Base-by-base conservation (phyloP, 2,113 vertebrate genomes). In the Microcebus jonahi region DNA sequence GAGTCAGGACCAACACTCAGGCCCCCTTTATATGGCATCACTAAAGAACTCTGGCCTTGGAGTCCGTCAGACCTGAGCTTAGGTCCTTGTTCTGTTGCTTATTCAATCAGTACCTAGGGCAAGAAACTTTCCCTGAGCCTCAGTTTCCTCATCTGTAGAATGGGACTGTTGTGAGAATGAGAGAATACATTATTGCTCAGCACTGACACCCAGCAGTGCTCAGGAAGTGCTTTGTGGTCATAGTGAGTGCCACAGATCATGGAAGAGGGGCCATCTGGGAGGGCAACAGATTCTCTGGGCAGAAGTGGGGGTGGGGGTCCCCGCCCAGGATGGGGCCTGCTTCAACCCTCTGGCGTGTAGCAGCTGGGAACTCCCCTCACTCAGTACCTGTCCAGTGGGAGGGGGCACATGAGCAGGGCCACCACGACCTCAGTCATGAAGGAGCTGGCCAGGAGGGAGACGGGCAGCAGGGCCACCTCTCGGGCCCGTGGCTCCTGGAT, bases 371-470 rank as follows among this genome's bases (percentile, higher is more conserved):
- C 13, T 34, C 39, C 63, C n/a, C 2, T 34, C 23, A 5, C 10
- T 18, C 29, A n/a, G 61, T 97, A 98, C 98, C 97, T 98, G 98
- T 98, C 97, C 83, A 97, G 90, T 0, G 97, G 98, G 36, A 98
- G 97, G 36, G 98, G 98, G 15, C 97, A 98, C 90, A 95, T 97
- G 81, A 98, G 97, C 94, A 98, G 97, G 45, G 97, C 97, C 39
- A 89, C 42, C 17, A 98, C 96, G 0, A 98, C 98, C 53, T 98
- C 97, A 0, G 96, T 96, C 98, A 98, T 97, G 80, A 98, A 98
- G 76, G 97, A 95, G 88, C 93, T 96, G 94, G 98, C 96, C 97
- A 98, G 94, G 25, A 97, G 63, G 34, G 96, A 96, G 75, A 98
- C 0, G 2, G 96, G 93, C 83, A 95, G 79, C 94, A 98, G 92